These are phyloP conservation scores for Tapirus terrestris DNA, from an alignment of 2,113 vertebrate genomes.

Conservation along the genomic window DNA sequence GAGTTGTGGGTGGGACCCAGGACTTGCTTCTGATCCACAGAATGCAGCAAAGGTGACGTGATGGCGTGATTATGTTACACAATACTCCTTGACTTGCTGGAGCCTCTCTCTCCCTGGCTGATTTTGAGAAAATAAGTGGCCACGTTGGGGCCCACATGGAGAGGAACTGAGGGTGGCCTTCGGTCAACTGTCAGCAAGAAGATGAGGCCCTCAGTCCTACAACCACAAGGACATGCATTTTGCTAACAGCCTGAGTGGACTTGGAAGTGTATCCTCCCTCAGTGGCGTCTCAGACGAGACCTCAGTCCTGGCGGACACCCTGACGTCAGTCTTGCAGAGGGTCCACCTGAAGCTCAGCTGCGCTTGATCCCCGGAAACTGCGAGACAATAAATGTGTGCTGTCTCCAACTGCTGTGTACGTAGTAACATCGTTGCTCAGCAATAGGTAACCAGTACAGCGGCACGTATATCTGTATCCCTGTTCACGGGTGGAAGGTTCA, in stretches of 20 bases:
- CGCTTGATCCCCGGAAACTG: neutral
- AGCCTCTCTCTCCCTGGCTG: neutral
- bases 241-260: neutral
- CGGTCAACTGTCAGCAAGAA: neutral
- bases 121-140: neutral
- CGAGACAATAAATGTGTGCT: neutral
- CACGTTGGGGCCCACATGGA: accelerated
- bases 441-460: neutral
- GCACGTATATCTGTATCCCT: neutral
- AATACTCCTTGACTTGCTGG: no score
- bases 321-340: neutral
- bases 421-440: neutral
- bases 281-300: neutral
- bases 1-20: neutral
- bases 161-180: neutral
- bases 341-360: neutral
- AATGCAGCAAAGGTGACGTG: neutral
- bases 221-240: neutral
- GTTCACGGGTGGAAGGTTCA: no score
- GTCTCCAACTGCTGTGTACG: neutral
- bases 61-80: neutral
- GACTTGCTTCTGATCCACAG: neutral
- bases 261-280: neutral
- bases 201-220: neutral
- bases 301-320: neutral